Conservation (phyloP, 53 echinoderm and acorn worm species). For the Apostichopus leukothele region DNA sequence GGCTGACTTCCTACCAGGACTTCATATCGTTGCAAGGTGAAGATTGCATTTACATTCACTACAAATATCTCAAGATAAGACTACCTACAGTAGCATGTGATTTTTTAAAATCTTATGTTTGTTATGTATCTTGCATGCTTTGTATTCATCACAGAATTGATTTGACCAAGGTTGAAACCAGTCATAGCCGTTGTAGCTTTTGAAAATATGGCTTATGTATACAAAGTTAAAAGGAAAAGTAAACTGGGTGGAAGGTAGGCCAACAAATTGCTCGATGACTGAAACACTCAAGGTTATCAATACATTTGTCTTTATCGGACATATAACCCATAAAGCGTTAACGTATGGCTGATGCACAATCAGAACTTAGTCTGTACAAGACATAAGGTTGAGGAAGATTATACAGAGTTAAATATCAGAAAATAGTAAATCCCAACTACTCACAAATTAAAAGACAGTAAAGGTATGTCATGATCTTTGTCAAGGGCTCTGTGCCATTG, state of each 20-base stretch:
- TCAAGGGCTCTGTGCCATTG: conserved; percentile 23
- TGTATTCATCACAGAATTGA: conserved; percentile 11
- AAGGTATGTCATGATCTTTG: conserved; percentile 39
- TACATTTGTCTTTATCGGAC: not conserved
- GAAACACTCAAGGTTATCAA: not conserved
- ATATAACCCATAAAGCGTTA: not conserved
- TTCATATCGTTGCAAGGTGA: not conserved
- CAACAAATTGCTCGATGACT: not conserved
- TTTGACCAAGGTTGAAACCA: conserved; percentile 22
- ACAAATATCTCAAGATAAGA: conserved; percentile 6
- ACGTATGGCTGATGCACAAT: conserved; percentile 15
- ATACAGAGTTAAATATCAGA: conserved; percentile 22
- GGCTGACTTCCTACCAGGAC: conserved; percentile 12
- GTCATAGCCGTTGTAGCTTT: not conserved
- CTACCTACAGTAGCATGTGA: conserved; percentile 17
- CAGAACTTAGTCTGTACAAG: conserved; percentile 13
- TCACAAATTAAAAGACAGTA: conserved; percentile 32
- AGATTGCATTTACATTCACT: conserved; percentile 21
- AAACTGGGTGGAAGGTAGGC: conserved; percentile 34
- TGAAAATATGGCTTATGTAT: conserved; percentile 22
- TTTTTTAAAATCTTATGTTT: not conserved
- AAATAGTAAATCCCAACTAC: conserved; percentile 12
- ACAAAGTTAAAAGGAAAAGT: conserved; percentile 21
- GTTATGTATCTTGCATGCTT: conserved; percentile 25
- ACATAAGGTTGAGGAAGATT: conserved; percentile 25